These are phyloP conservation scores for Mylabris sibirica DNA, from an alignment of 2,888 invertebrate genomes.

Conservation along the genomic window DNA sequence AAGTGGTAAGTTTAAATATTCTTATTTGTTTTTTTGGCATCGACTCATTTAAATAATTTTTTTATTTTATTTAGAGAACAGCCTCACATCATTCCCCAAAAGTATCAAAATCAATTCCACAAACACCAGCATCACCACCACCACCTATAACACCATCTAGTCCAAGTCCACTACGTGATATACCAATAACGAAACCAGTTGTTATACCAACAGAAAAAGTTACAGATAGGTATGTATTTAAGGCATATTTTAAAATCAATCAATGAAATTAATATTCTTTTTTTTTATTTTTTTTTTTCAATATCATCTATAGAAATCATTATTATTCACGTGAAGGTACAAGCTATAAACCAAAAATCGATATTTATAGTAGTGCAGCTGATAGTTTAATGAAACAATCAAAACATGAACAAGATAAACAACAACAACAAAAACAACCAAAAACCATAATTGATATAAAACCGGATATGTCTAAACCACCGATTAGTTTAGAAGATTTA, in stretches of 20 bases:
- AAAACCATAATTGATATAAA: slow-evolving; percentile 25
- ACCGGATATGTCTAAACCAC: slow-evolving; percentile 55
- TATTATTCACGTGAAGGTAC: slow-evolving; percentile 7
- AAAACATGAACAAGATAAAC: slow-evolving; percentile 17
- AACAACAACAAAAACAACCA: slow-evolving; percentile 9
- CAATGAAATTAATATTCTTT: background rate
- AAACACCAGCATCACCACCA: slow-evolving; percentile 22
- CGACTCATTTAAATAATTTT: too few species aligned
- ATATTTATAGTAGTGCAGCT: slow-evolving; percentile 51
- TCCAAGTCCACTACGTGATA: slow-evolving; percentile 61
- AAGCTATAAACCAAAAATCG: slow-evolving; percentile 46
- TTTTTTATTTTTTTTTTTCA: slow-evolving; percentile 2
- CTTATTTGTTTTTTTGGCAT: too few species aligned
- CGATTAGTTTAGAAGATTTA: slow-evolving; percentile 55
- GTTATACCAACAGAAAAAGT: slow-evolving; percentile 60
- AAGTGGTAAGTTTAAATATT: slow-evolving; percentile 65
- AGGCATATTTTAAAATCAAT: background rate
- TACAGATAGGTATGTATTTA: slow-evolving; percentile 14
- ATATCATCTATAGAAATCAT: slow-evolving; percentile 16
- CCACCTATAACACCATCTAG: slow-evolving; percentile 58
- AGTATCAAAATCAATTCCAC: background rate
- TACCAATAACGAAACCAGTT: slow-evolving; percentile 54
- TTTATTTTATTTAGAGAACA: slow-evolving; percentile 25
- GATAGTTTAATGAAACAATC: slow-evolving; percentile 44
- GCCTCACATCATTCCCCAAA: slow-evolving; percentile 9